phyloP scores from a whole-genome alignment of 1,140 invertebrate species.

The Drosophila bocki region DNA sequence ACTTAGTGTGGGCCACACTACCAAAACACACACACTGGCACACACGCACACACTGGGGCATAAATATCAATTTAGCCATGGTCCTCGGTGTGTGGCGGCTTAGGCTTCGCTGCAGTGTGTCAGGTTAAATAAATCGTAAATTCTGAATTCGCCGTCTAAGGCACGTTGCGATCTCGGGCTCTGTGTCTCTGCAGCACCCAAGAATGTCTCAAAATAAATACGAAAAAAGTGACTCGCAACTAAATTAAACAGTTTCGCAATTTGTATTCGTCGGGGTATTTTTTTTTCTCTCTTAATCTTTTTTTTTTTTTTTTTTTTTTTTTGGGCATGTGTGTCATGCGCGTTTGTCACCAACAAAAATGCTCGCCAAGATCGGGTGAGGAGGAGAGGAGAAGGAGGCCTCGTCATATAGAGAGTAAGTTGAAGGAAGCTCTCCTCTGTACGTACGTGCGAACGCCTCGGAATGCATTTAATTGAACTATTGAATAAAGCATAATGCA shows the following conservation, averaged over 20 bases:
- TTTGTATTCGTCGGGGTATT: conserved; percentile 34
- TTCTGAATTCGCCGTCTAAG: conserved; percentile 47
- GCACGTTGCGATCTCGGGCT: conserved; percentile 44
- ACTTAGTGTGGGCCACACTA: conserved; percentile 59
- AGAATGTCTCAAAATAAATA: conserved; percentile 69
- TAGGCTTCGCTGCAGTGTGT: conserved; percentile 22
- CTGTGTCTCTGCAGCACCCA: conserved; percentile 31
- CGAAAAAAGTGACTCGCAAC: conserved; percentile 51
- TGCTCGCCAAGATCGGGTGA: conserved; percentile 21
- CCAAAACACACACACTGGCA: conserved; percentile 14
- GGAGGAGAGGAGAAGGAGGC: conserved; percentile 16
- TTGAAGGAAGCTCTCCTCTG: conserved; percentile 57
- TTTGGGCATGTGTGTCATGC: conserved; percentile 78
- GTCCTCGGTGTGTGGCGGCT: conserved; percentile 53
- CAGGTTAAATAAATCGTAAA: conserved; percentile 72
- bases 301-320: conserved; percentile 14
- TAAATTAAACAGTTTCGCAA: conserved; percentile 79
- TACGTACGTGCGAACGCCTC: conserved; percentile 64
- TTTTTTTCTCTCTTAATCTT: conserved; percentile 5
- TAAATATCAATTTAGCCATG: conserved; percentile 63
- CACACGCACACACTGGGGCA: conserved; percentile 8
- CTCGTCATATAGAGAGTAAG: conserved; percentile 38
- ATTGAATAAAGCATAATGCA: conserved; percentile 53
- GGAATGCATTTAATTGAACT: conserved; percentile 78
- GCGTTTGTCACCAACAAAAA: conserved; percentile 40